Conservation (phyloP, 2,888 invertebrate genomes). For the Muscina levida region DNA sequence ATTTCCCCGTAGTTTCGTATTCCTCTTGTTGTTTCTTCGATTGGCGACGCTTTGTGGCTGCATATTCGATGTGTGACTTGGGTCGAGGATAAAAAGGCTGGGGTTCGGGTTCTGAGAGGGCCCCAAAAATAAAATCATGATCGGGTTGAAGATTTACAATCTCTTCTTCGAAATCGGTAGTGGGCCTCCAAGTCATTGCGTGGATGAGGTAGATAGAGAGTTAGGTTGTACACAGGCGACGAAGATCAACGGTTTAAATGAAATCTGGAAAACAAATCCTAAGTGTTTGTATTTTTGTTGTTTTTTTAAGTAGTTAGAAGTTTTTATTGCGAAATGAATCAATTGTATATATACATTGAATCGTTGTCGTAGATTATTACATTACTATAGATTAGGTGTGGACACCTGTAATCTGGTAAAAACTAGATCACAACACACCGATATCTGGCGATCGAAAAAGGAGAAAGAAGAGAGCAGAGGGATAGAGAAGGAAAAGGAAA, state of each 20-base stretch:
- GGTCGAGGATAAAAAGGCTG: constrained; percentile 66
- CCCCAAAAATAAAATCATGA: constrained; percentile 72
- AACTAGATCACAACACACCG: no score
- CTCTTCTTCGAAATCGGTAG: constrained; percentile 75
- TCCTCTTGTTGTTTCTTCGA: constrained; percentile 56
- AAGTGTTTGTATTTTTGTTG: no score
- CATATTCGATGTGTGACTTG: constrained; percentile 69
- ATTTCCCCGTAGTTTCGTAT: constrained; percentile 32
- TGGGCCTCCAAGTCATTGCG: constrained; percentile 74
- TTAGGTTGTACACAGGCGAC: neutral
- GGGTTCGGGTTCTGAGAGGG: constrained; percentile 43
- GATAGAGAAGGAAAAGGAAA: no score
- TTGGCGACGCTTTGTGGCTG: constrained; percentile 59
- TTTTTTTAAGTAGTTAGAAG: neutral
- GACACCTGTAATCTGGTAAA: no score
- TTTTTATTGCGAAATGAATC: no score
- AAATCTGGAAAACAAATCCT: neutral
- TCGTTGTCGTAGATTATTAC: no score
- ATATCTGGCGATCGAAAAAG: no score
- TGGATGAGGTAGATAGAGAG: neutral
- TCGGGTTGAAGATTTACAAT: constrained; percentile 73
- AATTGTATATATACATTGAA: no score
- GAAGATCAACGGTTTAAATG: neutral
- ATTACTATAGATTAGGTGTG: no score
- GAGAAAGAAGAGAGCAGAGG: no score